A percentile compares a stretch with the other conserved stretches of the same genome.
Conservation (phyloP, 2,888 invertebrate genomes). For the Acrocera orbiculus region DNA sequence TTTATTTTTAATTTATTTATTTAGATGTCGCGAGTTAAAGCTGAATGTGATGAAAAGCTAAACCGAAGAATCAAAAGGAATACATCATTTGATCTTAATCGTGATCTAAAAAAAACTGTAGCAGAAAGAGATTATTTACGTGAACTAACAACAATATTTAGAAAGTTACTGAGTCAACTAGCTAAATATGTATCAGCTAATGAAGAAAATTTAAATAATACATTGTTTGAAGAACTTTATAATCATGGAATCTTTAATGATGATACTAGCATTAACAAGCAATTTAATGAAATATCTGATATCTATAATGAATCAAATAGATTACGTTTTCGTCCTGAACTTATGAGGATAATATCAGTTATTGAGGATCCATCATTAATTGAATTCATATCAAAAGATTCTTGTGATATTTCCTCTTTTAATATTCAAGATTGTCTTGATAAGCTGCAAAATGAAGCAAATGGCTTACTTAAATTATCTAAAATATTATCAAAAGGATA, state of each 20-base stretch:
- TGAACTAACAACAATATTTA: conserved; percentile 45
- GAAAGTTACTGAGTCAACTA: conserved; percentile 47
- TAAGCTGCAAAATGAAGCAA: conserved; percentile 49
- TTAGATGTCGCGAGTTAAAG: conserved; percentile 30
- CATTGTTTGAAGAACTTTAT: conserved; percentile 42
- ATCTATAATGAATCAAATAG: neutral
- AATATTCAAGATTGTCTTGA: conserved; percentile 51
- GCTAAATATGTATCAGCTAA: conserved; percentile 56
- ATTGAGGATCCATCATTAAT: conserved; percentile 43
- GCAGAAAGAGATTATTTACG: conserved; percentile 42
- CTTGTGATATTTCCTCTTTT: conserved; percentile 30
- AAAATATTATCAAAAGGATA: conserved; percentile 20
- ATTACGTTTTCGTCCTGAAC: conserved; percentile 34
- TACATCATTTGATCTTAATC: conserved; percentile 26
- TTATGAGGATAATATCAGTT: conserved; percentile 38
- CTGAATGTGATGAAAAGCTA: conserved; percentile 29
- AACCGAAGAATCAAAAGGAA: conserved; percentile 29
- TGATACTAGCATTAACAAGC: neutral
- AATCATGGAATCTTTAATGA: conserved; percentile 3
- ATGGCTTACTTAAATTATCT: conserved; percentile 46
- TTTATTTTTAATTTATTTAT: neutral
- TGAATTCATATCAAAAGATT: conserved; percentile 34
- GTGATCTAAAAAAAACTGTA: conserved; percentile 27
- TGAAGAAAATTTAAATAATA: conserved; percentile 62
- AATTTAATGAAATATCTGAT: neutral